Evolutionary conservation across 2,888 invertebrate genomes (phyloP), one percentile per base, ranked within the genome.

Genomic region (Amiota minor): DNA sequence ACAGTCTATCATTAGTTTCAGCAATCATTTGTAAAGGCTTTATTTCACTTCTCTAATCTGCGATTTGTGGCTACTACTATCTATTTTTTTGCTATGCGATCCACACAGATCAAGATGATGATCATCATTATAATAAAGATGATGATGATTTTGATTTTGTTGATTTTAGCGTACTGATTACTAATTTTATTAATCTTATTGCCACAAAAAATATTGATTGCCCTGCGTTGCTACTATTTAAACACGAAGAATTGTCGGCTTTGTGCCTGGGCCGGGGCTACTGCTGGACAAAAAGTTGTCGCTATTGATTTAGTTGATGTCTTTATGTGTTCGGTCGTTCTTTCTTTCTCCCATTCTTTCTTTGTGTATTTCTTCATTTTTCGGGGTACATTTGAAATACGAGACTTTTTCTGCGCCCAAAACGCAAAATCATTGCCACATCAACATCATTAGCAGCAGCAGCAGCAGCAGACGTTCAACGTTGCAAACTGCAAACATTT

Each of bases 231-330:
- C 35, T 35, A 35, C 35, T 35, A 35, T 35, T 35, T 35, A 35
- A 35, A 35, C 35, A 3, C 35, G 6, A 35, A 35, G 35, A 35
- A 35, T 35, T 73, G 65, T 70, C 70, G 73, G 18, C 77, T 70
- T 69, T 73, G 61, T 53, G 35, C 18, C 8, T 46, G 49, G 56
- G 62, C 70, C 75, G 78, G 55, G 78, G 55, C 55, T 55, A 81
- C 81, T 85, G 85, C 83, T 50, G 53, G 53, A 50, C 53, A 0
- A 12, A n/a, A 23, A 68, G 8, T 20, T 83, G 83, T 83, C 83
- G 81, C 81, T 84, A 77, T 86, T 86, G 85, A 83, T 83, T 83
- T 86, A 84, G 84, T 81, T 86, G 83, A 83, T 85, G 86, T 83
- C 83, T 83, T 86, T 85, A 85, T 83, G 86, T 68, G 46, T 35